These are phyloP conservation scores for Gallinago undulata DNA, from an alignment of 2,113 vertebrate species.

Conservation along the genomic window DNA sequence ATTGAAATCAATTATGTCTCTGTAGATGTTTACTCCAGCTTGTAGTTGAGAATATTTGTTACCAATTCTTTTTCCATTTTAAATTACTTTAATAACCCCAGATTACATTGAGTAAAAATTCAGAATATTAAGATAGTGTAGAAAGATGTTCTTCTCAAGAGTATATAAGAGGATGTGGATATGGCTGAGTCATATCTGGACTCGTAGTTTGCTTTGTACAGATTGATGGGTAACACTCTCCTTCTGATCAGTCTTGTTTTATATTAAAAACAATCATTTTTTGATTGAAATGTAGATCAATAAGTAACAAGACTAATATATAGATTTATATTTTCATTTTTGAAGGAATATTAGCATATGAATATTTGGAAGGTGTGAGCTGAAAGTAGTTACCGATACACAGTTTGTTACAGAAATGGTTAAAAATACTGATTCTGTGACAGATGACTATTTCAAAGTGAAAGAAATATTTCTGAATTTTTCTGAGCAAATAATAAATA, in stretches of 20 bases:
- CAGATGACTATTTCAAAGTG: background rate
- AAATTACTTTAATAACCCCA: background rate
- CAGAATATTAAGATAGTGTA: background rate
- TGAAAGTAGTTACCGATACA: background rate
- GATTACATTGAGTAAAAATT: background rate
- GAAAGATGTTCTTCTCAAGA: background rate
- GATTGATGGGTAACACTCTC: background rate
- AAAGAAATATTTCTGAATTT: background rate
- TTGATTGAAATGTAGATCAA: background rate
- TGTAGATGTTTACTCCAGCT: background rate
- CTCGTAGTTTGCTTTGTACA: background rate
- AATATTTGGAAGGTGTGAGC: background rate
- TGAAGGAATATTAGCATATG: background rate
- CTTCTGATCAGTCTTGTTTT: background rate
- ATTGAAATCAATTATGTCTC: background rate
- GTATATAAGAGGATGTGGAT: background rate
- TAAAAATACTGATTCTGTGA: constrained; percentile 5
- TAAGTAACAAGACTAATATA: background rate
- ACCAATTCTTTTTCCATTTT: background rate
- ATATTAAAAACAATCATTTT: background rate
- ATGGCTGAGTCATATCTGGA: background rate
- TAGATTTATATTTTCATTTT: background rate
- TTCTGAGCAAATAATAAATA: background rate
- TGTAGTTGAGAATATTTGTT: background rate
- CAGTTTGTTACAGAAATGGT: background rate